A percentile compares a stretch with the other conserved stretches of the same genome.
Conservation (phyloP, 1,140 invertebrate species). For the Nasonia longicornis region DNA sequence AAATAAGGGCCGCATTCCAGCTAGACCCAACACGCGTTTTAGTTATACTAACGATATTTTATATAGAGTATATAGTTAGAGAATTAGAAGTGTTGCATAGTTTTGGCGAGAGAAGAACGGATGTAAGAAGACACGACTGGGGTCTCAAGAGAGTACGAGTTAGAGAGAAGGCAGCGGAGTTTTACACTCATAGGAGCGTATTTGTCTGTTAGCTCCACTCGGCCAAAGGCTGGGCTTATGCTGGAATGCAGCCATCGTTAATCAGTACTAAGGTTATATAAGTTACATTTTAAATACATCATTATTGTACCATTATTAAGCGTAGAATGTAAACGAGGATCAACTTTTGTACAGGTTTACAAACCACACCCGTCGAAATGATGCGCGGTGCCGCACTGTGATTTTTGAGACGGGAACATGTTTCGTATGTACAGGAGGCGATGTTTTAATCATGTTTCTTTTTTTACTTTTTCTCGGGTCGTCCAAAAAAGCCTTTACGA, state of each 20-base stretch:
- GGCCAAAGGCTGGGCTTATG: constrained; percentile 66
- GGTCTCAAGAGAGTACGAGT: neutral
- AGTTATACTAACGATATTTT: constrained; percentile 71
- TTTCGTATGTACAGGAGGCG: constrained; percentile 40
- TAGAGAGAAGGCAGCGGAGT: constrained; percentile 51
- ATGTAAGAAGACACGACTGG: neutral
- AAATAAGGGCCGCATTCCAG: constrained; percentile 68
- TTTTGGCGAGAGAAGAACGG: constrained; percentile 50
- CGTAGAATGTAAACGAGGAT: constrained; percentile 62
- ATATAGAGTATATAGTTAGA: constrained; percentile 71
- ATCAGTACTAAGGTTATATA: constrained; percentile 69
- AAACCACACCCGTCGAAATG: constrained; percentile 54
- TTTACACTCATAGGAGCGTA: constrained; percentile 66
- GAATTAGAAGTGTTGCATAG: constrained; percentile 65
- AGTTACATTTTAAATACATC: constrained; percentile 69
- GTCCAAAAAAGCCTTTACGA: constrained; percentile 22
- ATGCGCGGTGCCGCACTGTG: constrained; percentile 60
- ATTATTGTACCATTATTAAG: constrained; percentile 67
- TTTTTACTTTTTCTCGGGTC: constrained; percentile 32
- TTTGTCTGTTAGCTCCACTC: constrained; percentile 71
- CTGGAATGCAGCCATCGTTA: constrained; percentile 69
- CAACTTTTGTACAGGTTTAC: constrained; percentile 69
- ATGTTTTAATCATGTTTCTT: constrained; percentile 42
- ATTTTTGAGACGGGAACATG: constrained; percentile 62
- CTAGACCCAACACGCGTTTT: constrained; percentile 68